Percentiles rank a stretch among this genome's conserved stretches.
phyloP scores from a whole-genome alignment of 1,140 invertebrate genomes.

The Bombus confusus region DNA sequence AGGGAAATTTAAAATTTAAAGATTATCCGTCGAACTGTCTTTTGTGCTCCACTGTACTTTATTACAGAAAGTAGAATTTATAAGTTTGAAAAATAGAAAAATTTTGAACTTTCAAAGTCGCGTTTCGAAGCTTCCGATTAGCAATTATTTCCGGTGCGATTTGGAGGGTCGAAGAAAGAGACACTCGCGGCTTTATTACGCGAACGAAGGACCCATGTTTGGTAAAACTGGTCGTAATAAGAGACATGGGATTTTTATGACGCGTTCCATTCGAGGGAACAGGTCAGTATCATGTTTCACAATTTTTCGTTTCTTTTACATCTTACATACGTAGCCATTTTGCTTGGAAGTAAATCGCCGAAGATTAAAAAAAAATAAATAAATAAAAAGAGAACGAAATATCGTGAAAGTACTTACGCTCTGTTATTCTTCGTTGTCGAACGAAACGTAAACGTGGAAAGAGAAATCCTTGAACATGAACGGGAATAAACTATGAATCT shows the following conservation, averaged over 20 bases:
- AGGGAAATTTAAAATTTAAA: too few species aligned
- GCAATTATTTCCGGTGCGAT: background rate
- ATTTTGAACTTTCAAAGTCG: background rate
- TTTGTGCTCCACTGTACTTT: too few species aligned
- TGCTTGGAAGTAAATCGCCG: background rate
- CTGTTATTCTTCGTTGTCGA: background rate
- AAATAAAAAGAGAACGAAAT: background rate
- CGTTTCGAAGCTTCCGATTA: slow-evolving; percentile 21
- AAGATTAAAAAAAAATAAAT: background rate
- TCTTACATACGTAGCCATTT: background rate
- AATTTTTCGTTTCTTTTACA: background rate
- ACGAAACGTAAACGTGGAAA: background rate
- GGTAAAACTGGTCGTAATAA: background rate
- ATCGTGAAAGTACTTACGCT: background rate
- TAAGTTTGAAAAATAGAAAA: background rate
- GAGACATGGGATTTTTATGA: background rate
- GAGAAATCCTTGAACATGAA: slow-evolving; percentile 21
- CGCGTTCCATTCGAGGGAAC: background rate
- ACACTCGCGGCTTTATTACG: background rate
- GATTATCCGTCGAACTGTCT: too few species aligned
- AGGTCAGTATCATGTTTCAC: background rate
- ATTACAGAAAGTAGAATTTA: too few species aligned
- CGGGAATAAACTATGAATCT: background rate
- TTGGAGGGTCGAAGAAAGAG: background rate
- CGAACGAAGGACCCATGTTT: background rate